Base-by-base conservation (phyloP, 2,888 invertebrate genomes). In the Drosophila phalerata region DNA sequence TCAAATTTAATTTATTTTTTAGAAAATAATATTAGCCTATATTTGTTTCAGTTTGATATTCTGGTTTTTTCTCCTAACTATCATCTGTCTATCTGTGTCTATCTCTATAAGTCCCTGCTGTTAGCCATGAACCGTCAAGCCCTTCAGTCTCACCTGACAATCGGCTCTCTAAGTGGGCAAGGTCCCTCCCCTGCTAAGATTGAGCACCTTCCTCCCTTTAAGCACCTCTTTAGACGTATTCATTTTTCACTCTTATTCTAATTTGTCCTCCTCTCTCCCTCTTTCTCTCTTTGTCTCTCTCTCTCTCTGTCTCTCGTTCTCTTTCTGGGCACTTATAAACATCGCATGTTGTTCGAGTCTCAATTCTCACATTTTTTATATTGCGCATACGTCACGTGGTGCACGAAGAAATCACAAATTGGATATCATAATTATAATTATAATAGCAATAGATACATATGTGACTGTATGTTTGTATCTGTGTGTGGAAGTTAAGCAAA, bases 361-460 rank as follows among this genome's bases (percentile, higher is more conserved):
- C 37, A 43, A 37, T 72, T 71, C 55, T 57, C 55, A 8, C 40
- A 58, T 62, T 28, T 64, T 55, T 49, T 55, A 70, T 64, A 66
- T 72, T 72, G 66, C 81, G 68, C 69, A 81, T 84, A 70, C 81
- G 79, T 73, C 82, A 69, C 71, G 82, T 73, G 76, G 81, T 52
- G 40, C 42, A 67, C 67, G 49, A 64, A 58, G 17, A 61, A 75
- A 62, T 64, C 57, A 61, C 28, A 53, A 48, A 62, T 57, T 49
- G 40, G 45, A 61, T 57, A 65, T 55, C 56, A 75, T 57, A 64
- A 76, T 66, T 67, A 63, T 61, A 56, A 53, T 40, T 73, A 62
- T 72, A 82, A 81, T 72, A 51, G 47, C 67, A 62, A 73, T 76
- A 53, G 49, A 60, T 34, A 60, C 25, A 28, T 37, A 30, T n/a